Conservation (phyloP, 2,797 vertebrate species). For the Siniperca scherzeri region DNA sequence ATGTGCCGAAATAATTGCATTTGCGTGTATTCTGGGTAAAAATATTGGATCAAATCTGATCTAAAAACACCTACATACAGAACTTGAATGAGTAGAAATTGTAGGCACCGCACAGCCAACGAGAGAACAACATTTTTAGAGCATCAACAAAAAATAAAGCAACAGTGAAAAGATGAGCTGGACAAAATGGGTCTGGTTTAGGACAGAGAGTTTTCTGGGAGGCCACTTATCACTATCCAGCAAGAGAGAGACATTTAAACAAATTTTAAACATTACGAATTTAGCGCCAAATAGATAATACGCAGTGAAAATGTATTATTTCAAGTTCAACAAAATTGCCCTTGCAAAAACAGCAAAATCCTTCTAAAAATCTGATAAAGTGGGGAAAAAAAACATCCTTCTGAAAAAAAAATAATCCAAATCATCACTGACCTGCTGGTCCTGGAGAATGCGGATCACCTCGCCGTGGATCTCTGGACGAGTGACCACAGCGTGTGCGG, state of each 20-base stretch:
- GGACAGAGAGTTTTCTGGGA: background rate
- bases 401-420: too few species aligned
- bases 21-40: background rate
- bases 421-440: conserved; percentile 85
- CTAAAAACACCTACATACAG: background rate
- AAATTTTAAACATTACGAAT: background rate
- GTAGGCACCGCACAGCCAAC: background rate
- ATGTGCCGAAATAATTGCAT: background rate
- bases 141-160: background rate
- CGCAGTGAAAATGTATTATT: background rate
- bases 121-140: background rate
- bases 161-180: background rate
- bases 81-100: background rate
- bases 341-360: background rate
- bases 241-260: background rate
- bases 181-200: background rate
- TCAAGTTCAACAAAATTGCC: background rate
- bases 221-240: background rate
- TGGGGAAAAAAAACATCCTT: background rate
- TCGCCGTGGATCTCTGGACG: conserved; percentile 78
- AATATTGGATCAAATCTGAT: background rate
- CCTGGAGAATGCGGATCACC: conserved; percentile 81
- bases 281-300: background rate
- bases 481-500: conserved; percentile 90
- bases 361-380: background rate